These are phyloP conservation scores for Actinopyga echinites DNA, from an alignment of 53 echinoderm and acorn worm genomes.

Conservation along the genomic window DNA sequence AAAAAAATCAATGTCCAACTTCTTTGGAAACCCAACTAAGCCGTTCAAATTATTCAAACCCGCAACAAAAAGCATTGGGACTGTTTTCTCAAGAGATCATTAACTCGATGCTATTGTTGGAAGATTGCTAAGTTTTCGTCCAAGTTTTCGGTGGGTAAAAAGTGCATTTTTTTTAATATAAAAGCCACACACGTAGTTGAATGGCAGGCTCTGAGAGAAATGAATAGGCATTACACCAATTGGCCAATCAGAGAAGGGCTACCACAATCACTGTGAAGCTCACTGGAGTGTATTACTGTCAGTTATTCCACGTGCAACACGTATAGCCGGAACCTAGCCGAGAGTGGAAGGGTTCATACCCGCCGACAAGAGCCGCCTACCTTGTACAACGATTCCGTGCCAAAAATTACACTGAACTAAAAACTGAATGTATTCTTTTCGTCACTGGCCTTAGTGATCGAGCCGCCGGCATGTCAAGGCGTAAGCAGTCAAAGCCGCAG, in stretches of 20 bases:
- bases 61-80: no score
- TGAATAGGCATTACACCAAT: conserved; percentile 39
- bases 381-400: not conserved
- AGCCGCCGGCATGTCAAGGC: conserved; percentile 50
- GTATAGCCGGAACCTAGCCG: conserved; percentile 22
- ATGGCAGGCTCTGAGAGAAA: conserved; percentile 4
- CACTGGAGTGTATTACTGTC: conserved; percentile 27
- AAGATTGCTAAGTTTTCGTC: no score
- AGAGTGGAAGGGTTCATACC: conserved; percentile 16
- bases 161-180: conserved; percentile 41
- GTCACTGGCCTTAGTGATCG: conserved; percentile 38
- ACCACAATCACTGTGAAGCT: conserved; percentile 28
- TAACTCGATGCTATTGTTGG: no score
- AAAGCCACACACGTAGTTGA: conserved; percentile 39
- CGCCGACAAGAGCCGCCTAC: conserved; percentile 34
- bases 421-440: conserved; percentile 43
- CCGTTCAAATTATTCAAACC: no score
- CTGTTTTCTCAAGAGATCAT: no score
- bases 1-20: no score
- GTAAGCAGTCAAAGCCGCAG: conserved; percentile 49
- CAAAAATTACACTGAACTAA: conserved; percentile 28
- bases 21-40: no score
- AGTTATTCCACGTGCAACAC: conserved; percentile 33
- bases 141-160: not conserved
- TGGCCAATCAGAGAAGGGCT: conserved; percentile 29